phyloP scores from a whole-genome alignment of 2,888 invertebrate genomes.

The Eupithecia inturbata region DNA sequence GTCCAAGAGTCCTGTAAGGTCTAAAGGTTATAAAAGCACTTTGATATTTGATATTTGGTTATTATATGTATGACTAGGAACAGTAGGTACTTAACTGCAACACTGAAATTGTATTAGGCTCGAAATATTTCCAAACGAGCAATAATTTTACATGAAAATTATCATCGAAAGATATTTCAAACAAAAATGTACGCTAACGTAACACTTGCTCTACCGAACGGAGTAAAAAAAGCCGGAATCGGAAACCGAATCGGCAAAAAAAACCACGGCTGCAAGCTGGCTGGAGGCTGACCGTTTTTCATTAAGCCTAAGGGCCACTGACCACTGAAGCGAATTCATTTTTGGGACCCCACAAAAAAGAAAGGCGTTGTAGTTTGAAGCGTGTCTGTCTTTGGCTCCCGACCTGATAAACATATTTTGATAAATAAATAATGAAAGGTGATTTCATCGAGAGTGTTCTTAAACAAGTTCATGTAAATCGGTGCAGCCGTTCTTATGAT shows the following conservation, averaged over 20 bases:
- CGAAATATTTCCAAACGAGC: not conserved
- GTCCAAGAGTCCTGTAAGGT: no score
- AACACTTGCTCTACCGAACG: not conserved
- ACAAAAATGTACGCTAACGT: not conserved
- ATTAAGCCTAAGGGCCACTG: not conserved
- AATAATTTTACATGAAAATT: not conserved
- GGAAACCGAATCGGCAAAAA: not conserved
- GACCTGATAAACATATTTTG: no score
- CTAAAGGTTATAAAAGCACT: no score
- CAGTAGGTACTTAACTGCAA: no score
- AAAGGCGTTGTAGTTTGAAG: not conserved
- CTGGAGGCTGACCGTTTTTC: conserved; percentile 4
- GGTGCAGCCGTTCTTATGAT: no score
- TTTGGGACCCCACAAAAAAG: not conserved
- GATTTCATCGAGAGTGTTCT: no score
- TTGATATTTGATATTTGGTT: no score
- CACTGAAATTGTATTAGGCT: no score
- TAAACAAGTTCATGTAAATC: no score
- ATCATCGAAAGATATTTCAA: not conserved
- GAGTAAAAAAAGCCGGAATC: not conserved
- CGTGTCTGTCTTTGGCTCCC: not conserved
- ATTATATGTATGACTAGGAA: no score
- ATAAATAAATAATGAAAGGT: no score
- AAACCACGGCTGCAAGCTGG: conserved; percentile 1
- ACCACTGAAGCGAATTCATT: not conserved